phyloP scores from a whole-genome alignment of 2,888 invertebrate genomes.

The Pinctada fucata region DNA sequence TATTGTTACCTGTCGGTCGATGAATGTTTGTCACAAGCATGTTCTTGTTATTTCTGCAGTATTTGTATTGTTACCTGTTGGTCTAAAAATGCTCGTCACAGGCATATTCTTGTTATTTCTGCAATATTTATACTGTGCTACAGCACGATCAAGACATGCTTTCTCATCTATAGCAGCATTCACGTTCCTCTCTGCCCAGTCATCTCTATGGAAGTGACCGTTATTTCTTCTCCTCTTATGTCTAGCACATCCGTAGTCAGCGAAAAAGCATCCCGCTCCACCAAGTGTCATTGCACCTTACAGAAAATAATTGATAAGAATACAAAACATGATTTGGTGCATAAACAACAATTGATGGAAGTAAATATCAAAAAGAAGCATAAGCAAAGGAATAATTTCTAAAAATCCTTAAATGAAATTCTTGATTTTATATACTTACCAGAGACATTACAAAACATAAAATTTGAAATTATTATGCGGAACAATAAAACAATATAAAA shows the following conservation, averaged over 20 bases:
- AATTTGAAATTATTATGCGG: no score
- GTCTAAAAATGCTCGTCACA: constrained; percentile 53
- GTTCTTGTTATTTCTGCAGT: no score
- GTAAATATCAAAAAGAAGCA: no score
- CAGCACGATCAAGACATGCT: constrained; percentile 49
- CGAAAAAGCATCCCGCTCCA: constrained; percentile 55
- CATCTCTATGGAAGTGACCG: constrained; percentile 35
- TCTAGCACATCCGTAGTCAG: constrained; percentile 54
- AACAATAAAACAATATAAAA: no score
- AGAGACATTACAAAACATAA: no score
- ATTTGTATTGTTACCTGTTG: constrained; percentile 51
- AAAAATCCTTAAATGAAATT: no score
- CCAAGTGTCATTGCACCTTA: constrained; percentile 56
- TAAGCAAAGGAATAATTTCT: no score
- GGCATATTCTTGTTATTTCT: constrained; percentile 47
- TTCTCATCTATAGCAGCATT: constrained; percentile 43
- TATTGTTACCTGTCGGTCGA: no score
- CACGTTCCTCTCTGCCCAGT: constrained; percentile 45
- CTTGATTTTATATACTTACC: no score
- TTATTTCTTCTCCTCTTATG: constrained; percentile 38
- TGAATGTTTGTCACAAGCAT: no score
- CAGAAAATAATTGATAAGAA: background rate
- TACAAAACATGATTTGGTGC: no score
- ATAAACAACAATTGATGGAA: no score
- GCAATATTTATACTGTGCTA: constrained; percentile 51